phyloP scores from a whole-genome alignment of 2,797 vertebrate genomes.

The Falco concolor region DNA sequence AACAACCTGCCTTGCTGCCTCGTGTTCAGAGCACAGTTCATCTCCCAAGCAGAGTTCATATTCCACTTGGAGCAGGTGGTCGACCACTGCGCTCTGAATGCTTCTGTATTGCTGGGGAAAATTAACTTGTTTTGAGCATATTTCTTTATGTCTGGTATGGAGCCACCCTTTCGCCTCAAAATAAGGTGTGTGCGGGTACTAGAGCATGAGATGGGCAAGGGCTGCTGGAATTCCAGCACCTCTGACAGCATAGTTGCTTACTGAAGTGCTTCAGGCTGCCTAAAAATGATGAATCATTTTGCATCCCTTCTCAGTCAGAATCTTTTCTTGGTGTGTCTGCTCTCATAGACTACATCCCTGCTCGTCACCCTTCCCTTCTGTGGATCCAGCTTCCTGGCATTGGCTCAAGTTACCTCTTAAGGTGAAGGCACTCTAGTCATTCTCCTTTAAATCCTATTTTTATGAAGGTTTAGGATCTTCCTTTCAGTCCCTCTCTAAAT shows the following conservation, averaged over 20 bases:
- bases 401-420: neutral
- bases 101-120: neutral
- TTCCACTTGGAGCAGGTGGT: neutral
- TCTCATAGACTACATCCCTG: neutral
- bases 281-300: neutral
- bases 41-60: neutral
- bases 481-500: neutral
- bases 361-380: neutral
- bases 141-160: fast-evolving
- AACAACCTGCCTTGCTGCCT: neutral
- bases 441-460: neutral
- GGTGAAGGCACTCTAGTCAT: neutral
- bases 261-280: neutral
- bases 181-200: neutral
- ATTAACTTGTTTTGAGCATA: neutral
- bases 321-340: neutral
- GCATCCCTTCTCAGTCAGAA: neutral
- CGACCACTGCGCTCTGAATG: neutral
- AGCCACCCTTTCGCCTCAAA: neutral
- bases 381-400: fast-evolving
- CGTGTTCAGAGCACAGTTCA: neutral
- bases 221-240: neutral
- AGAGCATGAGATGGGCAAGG: fast-evolving
- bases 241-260: neutral
- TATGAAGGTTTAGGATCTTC: neutral